Evolutionary conservation across 2,888 invertebrate genomes (phyloP).

Genomic region (Mesoligia furuncula): DNA sequence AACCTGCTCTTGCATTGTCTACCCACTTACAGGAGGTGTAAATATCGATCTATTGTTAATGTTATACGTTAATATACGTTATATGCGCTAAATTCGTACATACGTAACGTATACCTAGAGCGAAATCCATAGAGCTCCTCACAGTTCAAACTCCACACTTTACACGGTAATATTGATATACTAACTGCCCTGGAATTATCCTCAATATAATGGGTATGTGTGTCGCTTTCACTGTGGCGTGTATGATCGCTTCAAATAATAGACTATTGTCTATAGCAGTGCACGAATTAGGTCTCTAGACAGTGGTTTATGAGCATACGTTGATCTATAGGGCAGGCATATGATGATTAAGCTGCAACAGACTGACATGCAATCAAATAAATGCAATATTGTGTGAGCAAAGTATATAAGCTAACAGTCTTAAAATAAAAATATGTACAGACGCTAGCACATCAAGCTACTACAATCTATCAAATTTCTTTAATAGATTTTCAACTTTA

Average conservation of each 20-base stretch:
- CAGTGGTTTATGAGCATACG: constrained; percentile 44
- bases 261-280: constrained; percentile 56
- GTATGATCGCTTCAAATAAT: constrained; percentile 62
- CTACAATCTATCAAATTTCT: no score
- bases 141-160: constrained; percentile 29
- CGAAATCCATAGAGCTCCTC: background rate
- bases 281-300: constrained; percentile 60
- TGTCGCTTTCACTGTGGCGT: constrained; percentile 61
- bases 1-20: background rate
- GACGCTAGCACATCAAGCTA: no score
- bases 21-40: background rate
- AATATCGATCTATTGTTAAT: background rate
- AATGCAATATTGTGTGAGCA: background rate
- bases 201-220: constrained; percentile 55
- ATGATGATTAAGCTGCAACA: background rate
- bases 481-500: no score
- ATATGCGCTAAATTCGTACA: background rate
- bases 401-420: background rate
- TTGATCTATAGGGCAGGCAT: constrained; percentile 25
- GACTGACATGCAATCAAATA: background rate
- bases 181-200: constrained; percentile 53
- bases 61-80: no score
- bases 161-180: constrained; percentile 31
- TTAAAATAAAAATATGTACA: no score
- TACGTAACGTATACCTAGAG: background rate